These are phyloP conservation scores for Petrocephalus schoutedeni DNA, from an alignment of 2,797 vertebrate genomes.

Conservation along the genomic window DNA sequence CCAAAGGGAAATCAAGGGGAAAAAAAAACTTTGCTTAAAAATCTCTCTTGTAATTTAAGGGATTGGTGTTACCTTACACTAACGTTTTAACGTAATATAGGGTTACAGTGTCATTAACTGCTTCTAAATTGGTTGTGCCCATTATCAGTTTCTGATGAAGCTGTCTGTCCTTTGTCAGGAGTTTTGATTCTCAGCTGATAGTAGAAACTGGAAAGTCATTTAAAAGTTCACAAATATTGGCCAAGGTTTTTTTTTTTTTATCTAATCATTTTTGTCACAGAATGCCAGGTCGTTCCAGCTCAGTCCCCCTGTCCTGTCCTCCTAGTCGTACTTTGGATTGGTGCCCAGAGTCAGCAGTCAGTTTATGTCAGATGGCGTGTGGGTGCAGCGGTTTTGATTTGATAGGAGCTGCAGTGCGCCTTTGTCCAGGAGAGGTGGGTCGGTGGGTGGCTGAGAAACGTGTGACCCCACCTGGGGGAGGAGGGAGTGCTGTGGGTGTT, in stretches of 20 bases:
- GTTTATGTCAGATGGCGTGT: not conserved
- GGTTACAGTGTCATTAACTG: not conserved
- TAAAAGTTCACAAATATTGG: not conserved
- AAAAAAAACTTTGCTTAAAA: not conserved
- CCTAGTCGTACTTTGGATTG: not conserved
- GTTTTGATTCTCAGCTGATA: not conserved
- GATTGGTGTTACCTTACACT: not conserved
- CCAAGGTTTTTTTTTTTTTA: not conserved
- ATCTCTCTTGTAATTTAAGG: not conserved
- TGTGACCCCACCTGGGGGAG: not conserved
- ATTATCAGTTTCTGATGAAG: not conserved
- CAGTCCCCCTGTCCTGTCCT: not conserved
- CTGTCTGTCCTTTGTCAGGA: not conserved
- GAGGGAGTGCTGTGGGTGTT: not conserved
- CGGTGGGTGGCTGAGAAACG: not conserved
- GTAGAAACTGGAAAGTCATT: not conserved
- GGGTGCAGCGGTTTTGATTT: not conserved
- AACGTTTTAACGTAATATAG: not conserved
- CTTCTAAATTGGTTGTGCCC: not conserved
- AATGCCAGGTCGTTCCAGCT: not conserved
- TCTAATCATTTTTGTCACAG: not conserved
- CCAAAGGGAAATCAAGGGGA: not conserved
- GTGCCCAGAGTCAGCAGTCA: not conserved
- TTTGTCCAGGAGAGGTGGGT: not conserved
- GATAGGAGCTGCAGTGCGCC: not conserved